A percentile compares a stretch with the other conserved stretches of the same genome.
These are phyloP conservation scores for Lasioglossum pauxillum DNA, from an alignment of 2,888 invertebrate species.

Conservation along the genomic window DNA sequence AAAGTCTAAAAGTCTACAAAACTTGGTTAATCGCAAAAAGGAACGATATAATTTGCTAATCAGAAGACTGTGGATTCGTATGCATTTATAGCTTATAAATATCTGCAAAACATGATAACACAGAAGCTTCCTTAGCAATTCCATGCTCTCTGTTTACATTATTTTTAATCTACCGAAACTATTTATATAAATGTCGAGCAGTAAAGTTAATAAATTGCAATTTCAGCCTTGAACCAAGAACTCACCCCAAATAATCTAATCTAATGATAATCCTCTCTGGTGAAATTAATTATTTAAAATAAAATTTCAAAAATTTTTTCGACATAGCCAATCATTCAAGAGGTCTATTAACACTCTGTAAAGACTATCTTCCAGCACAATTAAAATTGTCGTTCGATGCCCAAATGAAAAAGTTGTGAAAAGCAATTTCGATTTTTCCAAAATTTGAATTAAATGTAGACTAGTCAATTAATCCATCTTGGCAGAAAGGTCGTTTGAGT, in stretches of 20 bases:
- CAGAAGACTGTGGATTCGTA: background rate
- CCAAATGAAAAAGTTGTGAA: no score
- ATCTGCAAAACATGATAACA: background rate
- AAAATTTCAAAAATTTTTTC: background rate
- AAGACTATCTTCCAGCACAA: no score
- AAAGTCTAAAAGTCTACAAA: background rate
- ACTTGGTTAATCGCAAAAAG: background rate
- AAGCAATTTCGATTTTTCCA: no score
- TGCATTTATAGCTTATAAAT: background rate
- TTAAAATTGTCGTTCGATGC: no score
- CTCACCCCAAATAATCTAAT: background rate
- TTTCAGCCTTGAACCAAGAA: constrained; percentile 1
- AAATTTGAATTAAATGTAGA: no score
- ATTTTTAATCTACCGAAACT: background rate
- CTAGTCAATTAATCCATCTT: no score
- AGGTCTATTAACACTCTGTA: no score
- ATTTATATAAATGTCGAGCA: background rate
- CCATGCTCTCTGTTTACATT: background rate
- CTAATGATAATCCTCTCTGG: background rate
- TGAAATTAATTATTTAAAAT: background rate
- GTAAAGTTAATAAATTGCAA: background rate
- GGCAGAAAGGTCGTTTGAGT: no score
- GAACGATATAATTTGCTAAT: background rate
- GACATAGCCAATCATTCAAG: no score
- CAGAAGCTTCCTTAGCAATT: background rate